These are phyloP conservation scores for Drosophila subobscura DNA, from an alignment of 1,140 invertebrate species.

Conservation along the genomic window DNA sequence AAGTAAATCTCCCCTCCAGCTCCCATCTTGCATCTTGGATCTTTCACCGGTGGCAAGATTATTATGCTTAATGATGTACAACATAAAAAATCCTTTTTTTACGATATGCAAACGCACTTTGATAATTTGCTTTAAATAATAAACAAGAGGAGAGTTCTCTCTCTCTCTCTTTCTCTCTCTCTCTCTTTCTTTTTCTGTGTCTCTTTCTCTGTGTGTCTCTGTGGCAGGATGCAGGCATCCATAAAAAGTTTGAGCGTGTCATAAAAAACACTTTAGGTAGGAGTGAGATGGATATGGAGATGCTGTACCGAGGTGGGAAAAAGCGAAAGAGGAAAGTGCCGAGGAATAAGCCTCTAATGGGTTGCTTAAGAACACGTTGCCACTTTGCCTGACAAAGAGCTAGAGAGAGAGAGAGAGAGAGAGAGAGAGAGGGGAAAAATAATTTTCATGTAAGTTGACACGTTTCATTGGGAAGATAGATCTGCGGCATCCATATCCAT, in stretches of 20 bases:
- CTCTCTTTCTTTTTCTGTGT: background rate
- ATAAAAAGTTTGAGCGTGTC: constrained; percentile 58
- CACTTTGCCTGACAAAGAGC: constrained; percentile 33
- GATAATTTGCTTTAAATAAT: constrained; percentile 62
- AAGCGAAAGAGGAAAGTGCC: no score
- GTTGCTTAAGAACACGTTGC: constrained; percentile 60
- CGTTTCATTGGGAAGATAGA: constrained; percentile 59
- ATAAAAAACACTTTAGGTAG: constrained; percentile 60
- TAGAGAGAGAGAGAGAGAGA: constrained; percentile 1
- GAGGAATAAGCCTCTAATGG: constrained; percentile 42
- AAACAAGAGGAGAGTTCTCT: constrained; percentile 33
- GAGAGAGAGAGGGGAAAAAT: constrained; percentile 35
- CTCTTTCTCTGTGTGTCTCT: background rate
- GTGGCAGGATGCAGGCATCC: constrained; percentile 45
- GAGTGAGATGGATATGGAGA: constrained; percentile 4
- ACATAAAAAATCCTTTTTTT: constrained; percentile 58
- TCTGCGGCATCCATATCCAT: constrained; percentile 5
- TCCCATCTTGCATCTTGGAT: background rate
- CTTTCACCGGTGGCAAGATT: constrained; percentile 37
- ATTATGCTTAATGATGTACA: constrained; percentile 60
- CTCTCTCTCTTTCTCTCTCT: no score
- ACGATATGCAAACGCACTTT: constrained; percentile 60
- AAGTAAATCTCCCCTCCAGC: background rate
- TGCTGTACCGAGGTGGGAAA: background rate
- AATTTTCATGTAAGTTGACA: constrained; percentile 62